Percentiles rank a stretch among this genome's conserved stretches.
phyloP scores from a whole-genome alignment of 2,113 vertebrate genomes.

The Oreochromis tanganicae region DNA sequence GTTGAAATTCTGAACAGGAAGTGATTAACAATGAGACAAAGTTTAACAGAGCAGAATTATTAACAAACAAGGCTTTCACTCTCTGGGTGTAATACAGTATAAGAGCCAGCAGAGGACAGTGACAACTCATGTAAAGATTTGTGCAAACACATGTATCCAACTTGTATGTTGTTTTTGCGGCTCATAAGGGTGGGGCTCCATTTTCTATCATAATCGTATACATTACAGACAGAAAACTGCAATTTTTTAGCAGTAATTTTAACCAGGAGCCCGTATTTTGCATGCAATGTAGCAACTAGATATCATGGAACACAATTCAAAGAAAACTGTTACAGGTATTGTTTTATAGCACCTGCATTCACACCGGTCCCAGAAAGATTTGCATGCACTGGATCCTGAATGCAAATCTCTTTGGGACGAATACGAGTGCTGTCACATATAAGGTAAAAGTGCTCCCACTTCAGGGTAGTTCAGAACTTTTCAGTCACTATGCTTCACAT shows the following conservation, averaged over 20 bases:
- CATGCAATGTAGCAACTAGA: not conserved
- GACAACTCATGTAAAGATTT: slow-evolving; percentile 25
- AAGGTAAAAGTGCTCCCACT: not conserved
- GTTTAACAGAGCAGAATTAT: not conserved
- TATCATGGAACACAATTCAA: not conserved
- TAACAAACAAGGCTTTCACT: not conserved
- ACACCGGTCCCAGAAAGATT: not conserved
- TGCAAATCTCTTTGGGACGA: not conserved
- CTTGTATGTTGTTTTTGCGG: not conserved
- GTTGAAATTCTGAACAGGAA: not conserved
- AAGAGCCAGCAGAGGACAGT: slow-evolving; percentile 56
- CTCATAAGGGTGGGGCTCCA: not conserved
- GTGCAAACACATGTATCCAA: not conserved
- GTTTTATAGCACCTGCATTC: not conserved
- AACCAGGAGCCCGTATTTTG: not conserved
- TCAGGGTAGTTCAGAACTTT: not conserved
- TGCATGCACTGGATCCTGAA: not conserved
- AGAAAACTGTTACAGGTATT: not conserved
- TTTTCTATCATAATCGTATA: not conserved
- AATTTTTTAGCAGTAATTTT: not conserved
- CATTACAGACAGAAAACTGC: not conserved
- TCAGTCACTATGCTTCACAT: not conserved
- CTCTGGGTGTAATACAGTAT: not conserved
- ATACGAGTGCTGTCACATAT: not conserved
- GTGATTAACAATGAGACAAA: not conserved